Evolutionary conservation across 2,113 vertebrate genomes (phyloP), one percentile per base, ranked within the genome.

Genomic region (Trichomycterus rosablanca): DNA sequence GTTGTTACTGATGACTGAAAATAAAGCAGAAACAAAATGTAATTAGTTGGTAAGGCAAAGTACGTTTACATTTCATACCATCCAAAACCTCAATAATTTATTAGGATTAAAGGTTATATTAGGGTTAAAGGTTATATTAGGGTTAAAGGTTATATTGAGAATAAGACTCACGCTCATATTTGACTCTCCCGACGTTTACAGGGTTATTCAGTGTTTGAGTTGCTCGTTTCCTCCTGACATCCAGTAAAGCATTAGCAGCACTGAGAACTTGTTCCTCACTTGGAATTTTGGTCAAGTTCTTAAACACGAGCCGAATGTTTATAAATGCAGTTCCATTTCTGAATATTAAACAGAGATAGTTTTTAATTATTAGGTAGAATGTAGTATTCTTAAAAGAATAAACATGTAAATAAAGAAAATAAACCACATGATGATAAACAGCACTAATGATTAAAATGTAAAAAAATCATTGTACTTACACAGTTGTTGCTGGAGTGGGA

Each of bases 221-320:
- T 14, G 2, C 20, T 24, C 23, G 42, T 37, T 22, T 37, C 18
- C 0, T 34, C 48, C 55, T 65, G 10, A 70, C 1, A 3, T 42
- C 32, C 18, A 70, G 12, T n/a, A 59, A n/a, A 54, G 24, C 11
- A 42, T 24, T 59, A 4, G 34, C 56, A 19, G 63, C 14, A 8
- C 35, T 6, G 14, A 65, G 1, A 59, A 70, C 35, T n/a, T 45
- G 19, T 16, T 5, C 16, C 3, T 65, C 42, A 20, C 16, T 66
- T 2, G 68, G 68, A 23, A 70, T 7, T 9, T 11, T 56, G 10
- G 49, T 40, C 24, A 23, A 2, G 14, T 56, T 70, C 1, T 48
- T 48, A 55, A 70, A 70, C 12, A 64, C 20, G 5, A 70, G 26
- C 1, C 16, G 45, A 40, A 70, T 70, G 7, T 30, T 30, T 23